Percentiles rank a stretch among this genome's conserved stretches.
Conservation (phyloP, 2,888 invertebrate genomes). For the Allygus modestus region DNA sequence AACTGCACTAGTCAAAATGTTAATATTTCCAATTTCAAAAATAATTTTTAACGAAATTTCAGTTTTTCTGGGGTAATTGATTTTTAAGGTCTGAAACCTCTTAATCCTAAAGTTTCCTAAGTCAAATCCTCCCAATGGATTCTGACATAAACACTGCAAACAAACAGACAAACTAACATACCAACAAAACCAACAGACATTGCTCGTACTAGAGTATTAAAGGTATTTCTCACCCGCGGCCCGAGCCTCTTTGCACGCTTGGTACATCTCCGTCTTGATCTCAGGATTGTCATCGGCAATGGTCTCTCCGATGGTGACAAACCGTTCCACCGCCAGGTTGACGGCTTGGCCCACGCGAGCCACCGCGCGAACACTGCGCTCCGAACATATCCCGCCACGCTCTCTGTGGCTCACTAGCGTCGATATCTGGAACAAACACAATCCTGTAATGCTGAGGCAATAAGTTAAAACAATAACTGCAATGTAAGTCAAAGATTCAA, state of each 20-base stretch:
- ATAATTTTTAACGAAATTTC: too few relatives aligned
- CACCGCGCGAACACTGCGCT: conserved; percentile 83
- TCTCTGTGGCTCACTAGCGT: conserved; percentile 92
- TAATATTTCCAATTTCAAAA: too few relatives aligned
- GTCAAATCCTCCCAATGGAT: too few relatives aligned
- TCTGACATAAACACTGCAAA: too few relatives aligned
- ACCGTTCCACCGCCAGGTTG: conserved; percentile 97
- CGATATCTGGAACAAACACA: conserved; percentile 84
- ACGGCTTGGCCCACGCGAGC: conserved; percentile 97
- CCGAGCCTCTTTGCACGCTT: conserved; percentile 98
- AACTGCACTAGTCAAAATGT: too few relatives aligned
- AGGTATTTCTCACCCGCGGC: conserved; percentile 93
- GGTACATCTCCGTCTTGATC: conserved; percentile 97
- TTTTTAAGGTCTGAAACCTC: too few relatives aligned
- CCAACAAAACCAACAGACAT: too few relatives aligned
- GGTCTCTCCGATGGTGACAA: conserved; percentile 98
- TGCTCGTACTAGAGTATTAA: too few relatives aligned
- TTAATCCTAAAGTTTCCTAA: too few relatives aligned
- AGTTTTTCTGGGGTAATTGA: too few relatives aligned
- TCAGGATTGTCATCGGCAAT: conserved; percentile 99
- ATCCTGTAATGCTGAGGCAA: not conserved
- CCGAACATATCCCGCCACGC: conserved; percentile 77
- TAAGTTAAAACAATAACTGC: too few relatives aligned
- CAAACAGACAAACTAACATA: too few relatives aligned
- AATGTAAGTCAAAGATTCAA: not conserved